phyloP scores from a whole-genome alignment of 2,113 vertebrate species.

The Sminthopsis crassicaudata region DNA sequence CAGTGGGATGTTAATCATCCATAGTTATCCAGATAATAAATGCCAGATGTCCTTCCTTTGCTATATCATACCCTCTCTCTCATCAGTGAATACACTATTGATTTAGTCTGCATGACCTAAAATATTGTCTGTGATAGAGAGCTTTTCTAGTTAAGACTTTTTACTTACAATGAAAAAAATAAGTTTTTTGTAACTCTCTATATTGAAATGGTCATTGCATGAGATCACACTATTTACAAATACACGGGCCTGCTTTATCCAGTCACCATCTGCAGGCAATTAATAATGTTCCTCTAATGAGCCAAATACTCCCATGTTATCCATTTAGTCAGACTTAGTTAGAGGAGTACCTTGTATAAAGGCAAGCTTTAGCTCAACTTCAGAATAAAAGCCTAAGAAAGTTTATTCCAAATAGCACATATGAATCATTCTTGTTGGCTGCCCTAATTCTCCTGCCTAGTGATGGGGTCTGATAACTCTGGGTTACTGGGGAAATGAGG shows the following conservation, averaged over 20 bases:
- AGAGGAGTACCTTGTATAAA: not conserved
- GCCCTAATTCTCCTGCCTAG: not conserved
- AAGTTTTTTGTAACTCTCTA: conserved; percentile 39
- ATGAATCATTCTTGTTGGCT: not conserved
- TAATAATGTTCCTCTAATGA: conserved; percentile 23
- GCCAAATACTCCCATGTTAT: not conserved
- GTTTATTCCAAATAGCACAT: not conserved
- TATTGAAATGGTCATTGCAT: conserved; percentile 60
- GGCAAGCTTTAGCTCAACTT: not conserved
- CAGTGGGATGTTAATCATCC: not conserved
- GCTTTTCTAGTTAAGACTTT: not conserved
- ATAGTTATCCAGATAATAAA: not conserved
- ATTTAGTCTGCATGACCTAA: not conserved
- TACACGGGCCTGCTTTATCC: not conserved
- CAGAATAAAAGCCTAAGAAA: not conserved
- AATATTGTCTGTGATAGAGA: not conserved
- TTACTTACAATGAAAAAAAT: not conserved
- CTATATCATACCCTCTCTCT: not conserved
- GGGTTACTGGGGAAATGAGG: not conserved
- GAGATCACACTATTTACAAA: conserved; percentile 60
- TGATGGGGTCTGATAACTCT: not conserved
- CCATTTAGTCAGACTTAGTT: conserved; percentile 2
- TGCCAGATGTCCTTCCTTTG: not conserved
- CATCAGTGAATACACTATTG: not conserved
- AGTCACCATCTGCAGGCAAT: conserved; percentile 54